Base-by-base conservation (phyloP, 2,113 vertebrate species). In the Menidia beryllina region DNA sequence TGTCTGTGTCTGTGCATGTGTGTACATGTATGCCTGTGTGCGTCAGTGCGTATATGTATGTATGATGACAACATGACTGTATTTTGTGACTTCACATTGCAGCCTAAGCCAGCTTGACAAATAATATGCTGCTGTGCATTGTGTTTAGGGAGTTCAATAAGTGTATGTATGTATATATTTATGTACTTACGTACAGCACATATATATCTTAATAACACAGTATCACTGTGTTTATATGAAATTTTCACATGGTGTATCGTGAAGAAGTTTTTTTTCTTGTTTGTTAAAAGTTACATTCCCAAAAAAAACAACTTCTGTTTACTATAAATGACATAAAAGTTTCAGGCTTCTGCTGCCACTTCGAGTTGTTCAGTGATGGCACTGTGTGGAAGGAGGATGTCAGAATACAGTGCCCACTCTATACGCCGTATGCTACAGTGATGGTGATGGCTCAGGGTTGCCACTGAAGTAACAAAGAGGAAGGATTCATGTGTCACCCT, bases 21-120 rank as follows among this genome's bases (percentile, higher is more conserved):
- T n/a, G n/a, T n/a, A n/a, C n/a, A n/a, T n/a, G n/a, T n/a, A n/a
- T n/a, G n/a, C n/a, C n/a, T n/a, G n/a, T n/a, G n/a, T n/a, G n/a
- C n/a, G n/a, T n/a, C n/a, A n/a, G n/a, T n/a, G n/a, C n/a, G n/a
- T n/a, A n/a, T n/a, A n/a, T n/a, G n/a, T n/a, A n/a, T n/a, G n/a
- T n/a, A n/a, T n/a, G 72, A 62, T 89, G 90, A 91, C 90, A 91
- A 82, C 79, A 66, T 66, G n/a, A 51, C 49, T 38, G 41, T 72
- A 34, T 65, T 69, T 71, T n/a, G 24, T 43, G 63, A 57, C 69
- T 64, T 21, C 39, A 20, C 47, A 11, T 14, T 1, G 25, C 5
- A 53, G 36, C 20, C 15, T 41, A 49, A 4, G 24, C 26, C 51
- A 50, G 36, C 27, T 41, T 59, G 20, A 14, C 39, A 9, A 0